A percentile compares a stretch with the other conserved stretches of the same genome.
phyloP scores from a whole-genome alignment of 2,797 vertebrate genomes.

The Hapalemur alaotrensis region DNA sequence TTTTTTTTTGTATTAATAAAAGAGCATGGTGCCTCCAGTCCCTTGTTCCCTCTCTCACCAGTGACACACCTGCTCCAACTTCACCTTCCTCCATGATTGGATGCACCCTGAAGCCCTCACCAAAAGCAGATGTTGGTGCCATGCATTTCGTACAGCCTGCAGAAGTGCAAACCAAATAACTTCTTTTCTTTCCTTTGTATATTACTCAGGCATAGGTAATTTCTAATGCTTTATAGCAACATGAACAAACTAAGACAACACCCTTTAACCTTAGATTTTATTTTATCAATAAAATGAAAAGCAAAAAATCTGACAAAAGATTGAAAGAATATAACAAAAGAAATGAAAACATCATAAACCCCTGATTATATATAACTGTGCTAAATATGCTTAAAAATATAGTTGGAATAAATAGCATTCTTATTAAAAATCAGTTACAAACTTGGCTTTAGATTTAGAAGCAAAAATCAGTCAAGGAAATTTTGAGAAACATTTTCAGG shows the following conservation, averaged over 20 bases:
- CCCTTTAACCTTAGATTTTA: neutral
- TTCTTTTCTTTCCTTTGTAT: neutral
- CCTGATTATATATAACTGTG: neutral
- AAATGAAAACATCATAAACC: neutral
- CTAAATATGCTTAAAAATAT: neutral
- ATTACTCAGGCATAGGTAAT: neutral
- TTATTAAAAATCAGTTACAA: constrained; percentile 3
- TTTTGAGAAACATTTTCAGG: neutral
- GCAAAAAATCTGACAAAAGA: neutral
- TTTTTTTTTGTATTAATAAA: neutral
- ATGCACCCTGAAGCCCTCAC: neutral
- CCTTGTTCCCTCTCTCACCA: neutral
- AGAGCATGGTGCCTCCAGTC: neutral
- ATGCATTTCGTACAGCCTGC: neutral
- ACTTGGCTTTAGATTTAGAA: neutral
- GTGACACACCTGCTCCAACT: neutral
- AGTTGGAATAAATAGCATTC: neutral
- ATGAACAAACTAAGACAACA: neutral
- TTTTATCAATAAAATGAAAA: neutral
- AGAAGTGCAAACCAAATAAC: neutral
- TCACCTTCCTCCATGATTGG: neutral
- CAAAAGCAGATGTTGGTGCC: neutral
- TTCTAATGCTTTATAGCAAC: neutral
- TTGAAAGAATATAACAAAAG: neutral
- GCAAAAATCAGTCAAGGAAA: neutral